Base-by-base conservation (phyloP, 1,140 invertebrate genomes). In the Acromyrmex charruanus region DNA sequence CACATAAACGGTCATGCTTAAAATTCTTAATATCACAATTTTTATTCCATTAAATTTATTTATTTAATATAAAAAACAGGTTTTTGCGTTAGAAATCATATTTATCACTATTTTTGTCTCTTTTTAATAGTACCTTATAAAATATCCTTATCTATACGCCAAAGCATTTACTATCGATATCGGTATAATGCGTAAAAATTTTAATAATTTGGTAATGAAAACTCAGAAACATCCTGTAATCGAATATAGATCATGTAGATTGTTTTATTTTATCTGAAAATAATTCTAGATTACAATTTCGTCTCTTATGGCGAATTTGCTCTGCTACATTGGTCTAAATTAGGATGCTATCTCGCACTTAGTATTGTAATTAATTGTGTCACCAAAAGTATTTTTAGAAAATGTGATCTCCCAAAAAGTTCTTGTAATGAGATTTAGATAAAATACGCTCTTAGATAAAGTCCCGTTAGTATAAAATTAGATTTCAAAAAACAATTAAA, bases 221-320 rank as follows among this genome's bases (percentile, higher is more conserved):
- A 39, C 49, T 7, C 39, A 75, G 80, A 74, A 84, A 61, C 69
- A 75, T 75, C 80, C n/a, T 75, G 80, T 51, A 80, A 39, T 28
- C 7, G 55, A 61, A 51, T 55, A 84, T 55, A 84, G 35, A 72
- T 75, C 6, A 74, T 9, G 39, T 84, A 84, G 69, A 75, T 28
- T 14, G 55, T 84, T 75, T 16, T 49, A 75, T 25, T 61, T 44
- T 74, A 74, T 4, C 58, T 75, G 10, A 84, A 84, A 39, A 74
- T n/a, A 68, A 39, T 31, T 82, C 14, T 84, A 84, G 69, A 61
- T 84, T 74, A 82, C 53, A 21, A 72, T 35, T 9, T 21, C 31
- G 4, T 58, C 25, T 79, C 5, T 59, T 82, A 25, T 10, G 51
- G 79, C 35, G 28, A 63, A 71, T 71, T 81, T 55, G 4, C 35